These are phyloP conservation scores for Apocheima hispidaria DNA, from an alignment of 2,888 invertebrate genomes.

Conservation along the genomic window DNA sequence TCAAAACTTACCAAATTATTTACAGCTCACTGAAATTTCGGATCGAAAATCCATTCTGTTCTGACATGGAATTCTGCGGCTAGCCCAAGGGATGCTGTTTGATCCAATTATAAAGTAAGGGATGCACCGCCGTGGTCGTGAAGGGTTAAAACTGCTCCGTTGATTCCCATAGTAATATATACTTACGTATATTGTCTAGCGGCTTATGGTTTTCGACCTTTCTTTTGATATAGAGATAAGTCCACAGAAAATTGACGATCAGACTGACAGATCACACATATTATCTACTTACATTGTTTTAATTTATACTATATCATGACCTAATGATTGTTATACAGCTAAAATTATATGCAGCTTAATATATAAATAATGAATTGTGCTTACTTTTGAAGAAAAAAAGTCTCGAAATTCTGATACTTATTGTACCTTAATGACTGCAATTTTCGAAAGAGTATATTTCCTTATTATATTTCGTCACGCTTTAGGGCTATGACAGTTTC, in stretches of 20 bases:
- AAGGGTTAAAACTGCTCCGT: neutral
- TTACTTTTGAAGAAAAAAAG: too few species aligned
- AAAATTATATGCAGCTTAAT: too few species aligned
- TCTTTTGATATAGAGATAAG: too few species aligned
- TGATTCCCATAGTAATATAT: neutral
- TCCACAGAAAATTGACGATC: too few species aligned
- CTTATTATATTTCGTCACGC: neutral
- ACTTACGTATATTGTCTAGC: neutral
- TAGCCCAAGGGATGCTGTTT: slow-evolving; percentile 14
- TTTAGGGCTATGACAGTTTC: neutral
- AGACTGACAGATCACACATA: too few species aligned
- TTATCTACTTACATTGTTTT: too few species aligned
- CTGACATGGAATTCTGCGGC: slow-evolving; percentile 20
- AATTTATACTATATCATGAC: too few species aligned
- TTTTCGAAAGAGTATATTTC: neutral
- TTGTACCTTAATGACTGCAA: neutral
- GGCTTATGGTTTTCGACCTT: too few species aligned
- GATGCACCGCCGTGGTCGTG: slow-evolving; percentile 13
- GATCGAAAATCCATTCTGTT: slow-evolving; percentile 16
- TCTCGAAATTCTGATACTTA: neutral
- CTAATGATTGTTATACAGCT: too few species aligned
- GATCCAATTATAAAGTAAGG: slow-evolving; percentile 22
- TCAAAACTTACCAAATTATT: slow-evolving; percentile 9
- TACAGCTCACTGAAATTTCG: slow-evolving; percentile 15
- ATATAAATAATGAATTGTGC: too few species aligned